These are phyloP conservation scores for Eubasilissa regina DNA, from an alignment of 1,140 invertebrate genomes.

Conservation along the genomic window DNA sequence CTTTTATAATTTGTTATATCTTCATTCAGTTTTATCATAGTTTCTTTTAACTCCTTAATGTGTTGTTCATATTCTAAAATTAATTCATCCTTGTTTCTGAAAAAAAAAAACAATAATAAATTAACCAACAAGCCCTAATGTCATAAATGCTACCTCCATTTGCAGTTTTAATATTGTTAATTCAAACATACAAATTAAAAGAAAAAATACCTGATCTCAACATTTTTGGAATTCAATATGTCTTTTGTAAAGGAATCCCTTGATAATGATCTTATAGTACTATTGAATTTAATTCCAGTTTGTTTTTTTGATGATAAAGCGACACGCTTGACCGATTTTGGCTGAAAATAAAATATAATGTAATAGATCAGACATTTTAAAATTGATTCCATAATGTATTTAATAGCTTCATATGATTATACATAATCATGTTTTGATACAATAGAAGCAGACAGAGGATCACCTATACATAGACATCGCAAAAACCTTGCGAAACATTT, in stretches of 20 bases:
- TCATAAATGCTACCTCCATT: no score
- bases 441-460: no score
- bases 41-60: constrained; percentile 46
- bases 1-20: constrained; percentile 3
- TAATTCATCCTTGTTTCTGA: constrained; percentile 55
- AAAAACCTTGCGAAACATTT: no score
- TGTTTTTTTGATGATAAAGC: constrained; percentile 4
- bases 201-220: constrained; percentile 53
- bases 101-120: background rate
- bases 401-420: no score
- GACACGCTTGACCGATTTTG: constrained; percentile 39
- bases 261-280: constrained; percentile 17
- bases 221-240: constrained; percentile 51
- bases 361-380: no score
- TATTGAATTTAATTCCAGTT: background rate
- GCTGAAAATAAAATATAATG: constrained; percentile 36
- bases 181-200: background rate
- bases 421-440: no score
- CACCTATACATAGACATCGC: no score
- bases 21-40: constrained; percentile 23
- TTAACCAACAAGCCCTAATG: no score
- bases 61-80: constrained; percentile 52
- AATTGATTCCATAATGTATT: no score
- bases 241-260: constrained; percentile 42
- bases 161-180: no score